Percentiles rank a stretch among this genome's conserved stretches.
Conservation (phyloP, 2,113 vertebrate species). For the Nesogale talazaci region DNA sequence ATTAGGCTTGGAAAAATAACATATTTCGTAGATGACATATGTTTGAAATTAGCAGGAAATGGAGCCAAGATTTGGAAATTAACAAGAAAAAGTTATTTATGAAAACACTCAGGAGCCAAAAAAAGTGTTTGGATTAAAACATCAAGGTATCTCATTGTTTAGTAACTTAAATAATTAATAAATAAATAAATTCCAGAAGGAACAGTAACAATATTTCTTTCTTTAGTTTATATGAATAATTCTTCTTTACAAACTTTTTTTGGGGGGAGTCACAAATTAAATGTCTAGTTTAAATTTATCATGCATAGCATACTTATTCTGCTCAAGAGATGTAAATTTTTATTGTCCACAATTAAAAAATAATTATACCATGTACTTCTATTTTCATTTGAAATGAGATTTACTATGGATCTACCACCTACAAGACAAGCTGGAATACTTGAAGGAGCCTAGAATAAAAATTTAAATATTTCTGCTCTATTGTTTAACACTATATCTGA, state of each 20-base stretch:
- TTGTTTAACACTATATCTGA: neutral
- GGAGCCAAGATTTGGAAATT: constrained; percentile 86
- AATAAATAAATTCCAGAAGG: constrained; percentile 54
- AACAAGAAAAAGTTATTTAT: constrained; percentile 84
- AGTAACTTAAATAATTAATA: constrained; percentile 81
- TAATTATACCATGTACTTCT: neutral
- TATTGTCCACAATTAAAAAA: neutral
- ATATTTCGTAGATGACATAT: constrained; percentile 86
- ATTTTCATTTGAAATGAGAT: neutral
- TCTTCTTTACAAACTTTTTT: constrained; percentile 3
- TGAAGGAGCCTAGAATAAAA: neutral
- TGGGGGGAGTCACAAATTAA: neutral
- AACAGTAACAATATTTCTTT: constrained; percentile 20
- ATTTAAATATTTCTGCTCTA: neutral
- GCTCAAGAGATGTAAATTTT: constrained; percentile 29
- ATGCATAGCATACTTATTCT: neutral
- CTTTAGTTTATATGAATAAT: constrained; percentile 2
- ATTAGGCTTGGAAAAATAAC: constrained; percentile 84
- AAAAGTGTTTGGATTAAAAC: constrained; percentile 82
- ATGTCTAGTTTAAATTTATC: neutral
- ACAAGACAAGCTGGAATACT: neutral
- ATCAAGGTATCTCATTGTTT: constrained; percentile 81
- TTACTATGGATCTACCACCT: neutral
- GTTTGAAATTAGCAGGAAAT: constrained; percentile 86
- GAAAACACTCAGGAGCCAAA: constrained; percentile 82